Conservation (phyloP, 2,888 invertebrate genomes). For the Drosophila histrio region DNA sequence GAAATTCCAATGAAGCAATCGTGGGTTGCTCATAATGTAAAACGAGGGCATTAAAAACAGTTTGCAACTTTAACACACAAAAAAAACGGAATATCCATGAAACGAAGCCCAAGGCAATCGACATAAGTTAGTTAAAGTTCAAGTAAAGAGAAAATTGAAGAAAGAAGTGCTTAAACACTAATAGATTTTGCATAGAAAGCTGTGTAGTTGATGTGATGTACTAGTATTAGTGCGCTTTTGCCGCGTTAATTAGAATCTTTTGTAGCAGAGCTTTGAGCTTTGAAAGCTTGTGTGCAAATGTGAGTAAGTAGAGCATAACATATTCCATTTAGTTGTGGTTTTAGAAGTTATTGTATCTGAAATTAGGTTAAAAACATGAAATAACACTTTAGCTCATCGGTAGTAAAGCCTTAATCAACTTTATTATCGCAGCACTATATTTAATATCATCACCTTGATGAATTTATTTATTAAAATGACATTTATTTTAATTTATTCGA, state of each 20-base stretch:
- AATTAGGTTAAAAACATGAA: conserved; percentile 1
- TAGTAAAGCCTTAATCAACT: conserved; percentile 3
- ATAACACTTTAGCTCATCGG: neutral
- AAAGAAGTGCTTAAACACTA: neutral
- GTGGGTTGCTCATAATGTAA: conserved; percentile 40
- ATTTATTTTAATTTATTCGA: conserved; percentile 21
- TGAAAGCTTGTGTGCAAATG: no score
- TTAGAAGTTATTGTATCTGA: neutral
- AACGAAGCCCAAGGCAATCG: neutral
- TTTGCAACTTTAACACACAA: neutral
- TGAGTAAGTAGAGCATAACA: neutral
- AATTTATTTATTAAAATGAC: conserved; percentile 21
- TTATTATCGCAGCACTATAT: neutral
- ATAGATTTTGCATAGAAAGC: neutral
- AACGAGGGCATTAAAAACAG: conserved; percentile 27
- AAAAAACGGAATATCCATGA: conserved; percentile 1
- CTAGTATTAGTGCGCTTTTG: neutral
- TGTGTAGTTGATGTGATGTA: neutral
- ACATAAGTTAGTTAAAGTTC: neutral
- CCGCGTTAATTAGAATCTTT: neutral
- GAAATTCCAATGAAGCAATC: conserved; percentile 55
- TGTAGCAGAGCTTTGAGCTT: no score
- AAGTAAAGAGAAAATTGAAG: neutral
- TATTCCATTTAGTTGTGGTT: neutral
- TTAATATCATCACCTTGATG: conserved; percentile 18